Conservation (phyloP, 2,888 invertebrate species). For the Dione vanillae region DNA sequence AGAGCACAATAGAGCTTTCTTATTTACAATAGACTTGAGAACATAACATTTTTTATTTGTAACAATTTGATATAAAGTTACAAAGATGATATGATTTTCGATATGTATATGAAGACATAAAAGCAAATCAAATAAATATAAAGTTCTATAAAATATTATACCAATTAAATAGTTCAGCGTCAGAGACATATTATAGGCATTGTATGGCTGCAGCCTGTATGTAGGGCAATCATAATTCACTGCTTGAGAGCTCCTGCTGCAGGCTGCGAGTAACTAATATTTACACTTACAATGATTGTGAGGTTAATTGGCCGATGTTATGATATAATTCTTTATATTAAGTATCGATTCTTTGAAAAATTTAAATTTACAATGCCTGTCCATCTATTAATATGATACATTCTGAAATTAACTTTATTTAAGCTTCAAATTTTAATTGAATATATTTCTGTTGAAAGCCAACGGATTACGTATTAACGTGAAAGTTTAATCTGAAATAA, state of each 20-base stretch:
- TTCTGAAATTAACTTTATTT: background rate
- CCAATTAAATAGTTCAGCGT: background rate
- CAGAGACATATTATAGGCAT: constrained; percentile 25
- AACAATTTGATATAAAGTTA: constrained; percentile 1
- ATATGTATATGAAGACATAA: too few species aligned
- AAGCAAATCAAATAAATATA: too few species aligned
- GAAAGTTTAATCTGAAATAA: too few species aligned
- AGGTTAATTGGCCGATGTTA: background rate
- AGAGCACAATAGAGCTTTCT: constrained; percentile 27
- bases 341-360: background rate
- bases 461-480: background rate
- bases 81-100: too few species aligned
- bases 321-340: background rate
- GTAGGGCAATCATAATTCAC: constrained; percentile 29
- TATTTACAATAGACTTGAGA: constrained; percentile 8
- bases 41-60: constrained; percentile 14
- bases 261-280: constrained; percentile 20
- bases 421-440: background rate
- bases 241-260: constrained; percentile 9
- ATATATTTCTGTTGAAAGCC: background rate
- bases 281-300: background rate
- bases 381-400: background rate
- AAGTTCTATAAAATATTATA: too few species aligned
- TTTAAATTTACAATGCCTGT: background rate
- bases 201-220: constrained; percentile 31